Base-by-base conservation (phyloP, 2,888 invertebrate species). In the Archips xylosteana region DNA sequence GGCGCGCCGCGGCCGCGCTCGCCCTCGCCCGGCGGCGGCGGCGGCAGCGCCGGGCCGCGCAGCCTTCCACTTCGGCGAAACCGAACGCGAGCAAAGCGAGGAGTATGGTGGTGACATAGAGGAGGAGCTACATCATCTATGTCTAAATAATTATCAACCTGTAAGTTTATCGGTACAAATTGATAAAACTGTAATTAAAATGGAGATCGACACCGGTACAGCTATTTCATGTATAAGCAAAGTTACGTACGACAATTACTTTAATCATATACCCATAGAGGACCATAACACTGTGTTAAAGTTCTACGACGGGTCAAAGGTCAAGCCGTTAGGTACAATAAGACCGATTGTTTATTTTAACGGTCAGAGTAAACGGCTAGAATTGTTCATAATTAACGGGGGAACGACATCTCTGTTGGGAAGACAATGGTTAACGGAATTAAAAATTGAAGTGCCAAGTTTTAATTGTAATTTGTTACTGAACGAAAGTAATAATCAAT, bases 201-300 rank as follows among this genome's bases (percentile, higher is more conserved):
- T 83, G 81, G 79, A 81, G 66, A 51, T 79, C 0, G 82, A 83
- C 61, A 83, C 80, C 0, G 80, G 81, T 0, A 71, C 78, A 0
- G 77, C 78, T 0, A 63, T 81, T n/a, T 81, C 81, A 0, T 81
- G 81, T 57, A 77, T 80, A 6, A 80, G 76, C 75, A 66, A 61
- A n/a, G 5, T n/a, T 2, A 79, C 76, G 4, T 81, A 81, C 60
- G 34, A 47, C 10, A 13, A 9, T 23, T 69, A 39, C 15, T 69
- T 69, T 39, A 23, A 34, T 23, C 39, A 69, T 36, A 12, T 61
- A 4, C 4, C 1, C 4, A 34, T 69, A 6, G 23, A 61, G 34
- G 12, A 5, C 3, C 47, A 47, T n/a, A 57, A 47, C 3, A 60
- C 64, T 3, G 12, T 57, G 12, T 70, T 74, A 47, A 70, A 60